Evolutionary conservation across 2,888 invertebrate genomes (phyloP).

Genomic region (Andrena bucephala): DNA sequence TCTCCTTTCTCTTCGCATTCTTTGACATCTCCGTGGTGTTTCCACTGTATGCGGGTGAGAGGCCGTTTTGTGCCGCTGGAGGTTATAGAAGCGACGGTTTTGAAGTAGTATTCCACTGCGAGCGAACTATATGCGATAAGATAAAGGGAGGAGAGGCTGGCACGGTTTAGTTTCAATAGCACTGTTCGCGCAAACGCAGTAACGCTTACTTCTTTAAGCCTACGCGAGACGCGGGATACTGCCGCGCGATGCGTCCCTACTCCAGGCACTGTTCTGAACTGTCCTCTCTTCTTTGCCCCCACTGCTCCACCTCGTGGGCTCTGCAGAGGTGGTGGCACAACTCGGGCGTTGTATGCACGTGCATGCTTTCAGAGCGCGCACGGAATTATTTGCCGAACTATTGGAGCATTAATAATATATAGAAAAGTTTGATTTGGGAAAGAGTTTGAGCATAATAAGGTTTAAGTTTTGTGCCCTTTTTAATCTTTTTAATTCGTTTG

Average conservation of each 20-base stretch:
- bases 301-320: not conserved
- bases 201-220: slow-evolving; percentile 12
- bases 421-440: too few relatives aligned
- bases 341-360: too few relatives aligned
- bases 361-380: too few relatives aligned
- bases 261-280: slow-evolving; percentile 1
- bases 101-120: not conserved
- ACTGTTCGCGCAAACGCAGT: slow-evolving; percentile 30
- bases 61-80: not conserved
- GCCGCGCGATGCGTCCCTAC: slow-evolving; percentile 41
- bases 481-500: too few relatives aligned
- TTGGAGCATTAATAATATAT: too few relatives aligned
- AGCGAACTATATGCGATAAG: slow-evolving; percentile 44
- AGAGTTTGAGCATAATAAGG: too few relatives aligned
- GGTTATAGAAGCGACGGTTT: slow-evolving; percentile 11
- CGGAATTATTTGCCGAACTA: too few relatives aligned
- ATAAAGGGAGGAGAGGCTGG: slow-evolving; percentile 37
- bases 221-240: slow-evolving; percentile 41
- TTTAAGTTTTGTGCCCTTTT: too few relatives aligned
- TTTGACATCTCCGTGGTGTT: slow-evolving; percentile 23
- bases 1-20: slow-evolving; percentile 65
- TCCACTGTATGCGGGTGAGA: not conserved
- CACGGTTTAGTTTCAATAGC: slow-evolving; percentile 5
- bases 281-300: slow-evolving; percentile 23
- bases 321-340: too few relatives aligned